These are phyloP conservation scores for Pteromalus puparum DNA, from an alignment of 1,140 invertebrate genomes.

Conservation along the genomic window DNA sequence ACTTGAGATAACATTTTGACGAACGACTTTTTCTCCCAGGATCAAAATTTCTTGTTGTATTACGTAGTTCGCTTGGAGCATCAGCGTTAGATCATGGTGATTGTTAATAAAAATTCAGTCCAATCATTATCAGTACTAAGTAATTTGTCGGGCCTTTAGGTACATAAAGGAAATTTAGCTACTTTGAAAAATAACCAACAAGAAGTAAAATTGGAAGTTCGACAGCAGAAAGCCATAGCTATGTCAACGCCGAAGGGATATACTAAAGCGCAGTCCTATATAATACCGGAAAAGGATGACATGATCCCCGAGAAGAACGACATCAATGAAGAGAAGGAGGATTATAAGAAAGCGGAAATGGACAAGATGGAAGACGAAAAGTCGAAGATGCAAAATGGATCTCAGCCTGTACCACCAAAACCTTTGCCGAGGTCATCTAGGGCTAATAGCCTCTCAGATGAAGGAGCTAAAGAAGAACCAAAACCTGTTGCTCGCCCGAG, in stretches of 20 bases:
- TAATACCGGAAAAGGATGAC: constrained; percentile 63
- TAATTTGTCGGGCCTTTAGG: constrained; percentile 65
- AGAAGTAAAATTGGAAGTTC: constrained; percentile 67
- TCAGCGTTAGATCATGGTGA: constrained; percentile 15
- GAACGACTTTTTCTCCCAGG: constrained; percentile 25
- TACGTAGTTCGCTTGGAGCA: constrained; percentile 40
- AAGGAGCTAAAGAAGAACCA: constrained; percentile 72
- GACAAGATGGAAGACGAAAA: constrained; percentile 67
- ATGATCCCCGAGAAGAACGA: constrained; percentile 61
- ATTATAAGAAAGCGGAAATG: constrained; percentile 61
- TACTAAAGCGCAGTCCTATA: constrained; percentile 61
- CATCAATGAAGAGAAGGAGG: constrained; percentile 55
- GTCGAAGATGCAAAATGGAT: constrained; percentile 68
- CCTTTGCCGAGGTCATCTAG: constrained; percentile 83
- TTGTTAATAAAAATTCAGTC: constrained; percentile 23
- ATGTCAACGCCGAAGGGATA: constrained; percentile 68
- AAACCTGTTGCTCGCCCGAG: constrained; percentile 85
- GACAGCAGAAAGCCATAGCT: constrained; percentile 64
- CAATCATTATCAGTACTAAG: constrained; percentile 55
- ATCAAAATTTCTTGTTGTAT: not conserved
- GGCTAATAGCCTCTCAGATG: constrained; percentile 79
- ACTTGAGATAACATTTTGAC: not conserved
- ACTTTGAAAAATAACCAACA: constrained; percentile 70
- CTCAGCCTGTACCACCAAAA: constrained; percentile 79
- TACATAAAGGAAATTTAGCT: constrained; percentile 74